Percentiles rank a stretch among this genome's conserved stretches.
phyloP scores from a whole-genome alignment of 2,113 vertebrate species.

The Eurypyga helias region DNA sequence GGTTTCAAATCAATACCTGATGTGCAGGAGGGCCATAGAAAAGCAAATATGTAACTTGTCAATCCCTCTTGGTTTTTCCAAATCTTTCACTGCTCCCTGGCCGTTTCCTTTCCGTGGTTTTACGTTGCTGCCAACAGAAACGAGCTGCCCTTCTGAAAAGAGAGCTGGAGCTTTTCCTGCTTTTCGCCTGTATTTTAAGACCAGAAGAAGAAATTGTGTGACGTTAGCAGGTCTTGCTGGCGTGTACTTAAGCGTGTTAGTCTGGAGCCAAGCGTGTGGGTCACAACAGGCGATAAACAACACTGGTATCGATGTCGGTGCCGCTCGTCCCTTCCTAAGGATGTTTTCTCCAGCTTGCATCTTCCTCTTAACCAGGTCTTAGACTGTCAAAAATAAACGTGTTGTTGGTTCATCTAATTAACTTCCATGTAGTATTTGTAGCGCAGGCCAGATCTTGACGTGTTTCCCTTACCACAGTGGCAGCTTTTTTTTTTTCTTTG shows the following conservation, averaged over 20 bases:
- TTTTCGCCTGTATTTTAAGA: neutral
- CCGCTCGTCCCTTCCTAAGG: neutral
- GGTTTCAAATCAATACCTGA: constrained; percentile 14
- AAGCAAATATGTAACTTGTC: neutral
- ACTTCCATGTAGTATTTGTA: neutral
- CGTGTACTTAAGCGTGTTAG: neutral
- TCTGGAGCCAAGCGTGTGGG: neutral
- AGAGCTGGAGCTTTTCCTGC: neutral
- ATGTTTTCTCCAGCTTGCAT: neutral
- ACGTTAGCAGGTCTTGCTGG: neutral
- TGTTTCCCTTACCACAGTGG: neutral
- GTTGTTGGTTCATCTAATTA: neutral
- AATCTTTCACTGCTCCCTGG: neutral
- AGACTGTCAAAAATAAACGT: neutral
- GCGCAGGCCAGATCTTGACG: neutral
- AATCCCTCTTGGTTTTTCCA: neutral
- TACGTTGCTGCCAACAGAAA: neutral
- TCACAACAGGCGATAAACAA: neutral
- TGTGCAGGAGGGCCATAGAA: neutral
- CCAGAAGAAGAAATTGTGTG: neutral
- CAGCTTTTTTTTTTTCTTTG: neutral
- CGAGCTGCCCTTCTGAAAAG: neutral
- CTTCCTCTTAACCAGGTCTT: neutral
- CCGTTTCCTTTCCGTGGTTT: neutral
- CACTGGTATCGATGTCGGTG: neutral